Evolutionary conservation across 2,797 vertebrate species (phyloP), one percentile per base, ranked within the genome.

Genomic region (Spinibarbus caldwelli): DNA sequence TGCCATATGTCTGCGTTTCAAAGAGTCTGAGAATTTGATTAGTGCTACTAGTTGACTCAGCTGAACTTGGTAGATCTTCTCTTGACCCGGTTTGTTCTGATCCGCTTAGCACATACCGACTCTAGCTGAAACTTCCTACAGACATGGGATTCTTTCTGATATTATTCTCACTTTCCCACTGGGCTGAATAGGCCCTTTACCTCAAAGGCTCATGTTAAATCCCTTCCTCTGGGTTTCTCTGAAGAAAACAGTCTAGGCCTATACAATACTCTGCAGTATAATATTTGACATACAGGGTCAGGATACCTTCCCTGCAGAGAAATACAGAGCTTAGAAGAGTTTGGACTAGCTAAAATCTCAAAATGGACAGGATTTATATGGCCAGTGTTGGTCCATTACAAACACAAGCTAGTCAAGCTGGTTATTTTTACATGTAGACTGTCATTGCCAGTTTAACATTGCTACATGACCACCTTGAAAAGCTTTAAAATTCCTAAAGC

Each of bases 91-190:
- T 47, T 83, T 73, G 81, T 36, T 83, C 54, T 79, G 59, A 64
- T 64, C n/a, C 10, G 4, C 17, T 41, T 15, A 6, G 10, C n/a
- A 21, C 41, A 47, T 19, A 47, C 26, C 7, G 45, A 70, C 34
- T 57, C 6, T 23, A 41, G 26, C 31, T 83, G 9, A 75, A 64
- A 64, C 70, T 29, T 47, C 17, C 19, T 62, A 34, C 38, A 17
- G 68, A 82, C 52, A 43, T 43, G 52, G 52, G 68, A 82, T 47
- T 73, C 41, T 45, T 47, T 31, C 41, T 31, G 38, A 66, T 79
- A 68, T 68, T 52, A 80, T 52, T 80, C 31, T 26, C 8, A 34
- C 59, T 80, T 67, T 80, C 29, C 59, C 78, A 80, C 43, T 80
- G 78, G 29, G 57, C 21, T 80, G 41, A 49, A 80, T 23, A 68